Evolutionary conservation across 2,888 invertebrate genomes (phyloP).

Genomic region (Megastigmus dorsalis): DNA sequence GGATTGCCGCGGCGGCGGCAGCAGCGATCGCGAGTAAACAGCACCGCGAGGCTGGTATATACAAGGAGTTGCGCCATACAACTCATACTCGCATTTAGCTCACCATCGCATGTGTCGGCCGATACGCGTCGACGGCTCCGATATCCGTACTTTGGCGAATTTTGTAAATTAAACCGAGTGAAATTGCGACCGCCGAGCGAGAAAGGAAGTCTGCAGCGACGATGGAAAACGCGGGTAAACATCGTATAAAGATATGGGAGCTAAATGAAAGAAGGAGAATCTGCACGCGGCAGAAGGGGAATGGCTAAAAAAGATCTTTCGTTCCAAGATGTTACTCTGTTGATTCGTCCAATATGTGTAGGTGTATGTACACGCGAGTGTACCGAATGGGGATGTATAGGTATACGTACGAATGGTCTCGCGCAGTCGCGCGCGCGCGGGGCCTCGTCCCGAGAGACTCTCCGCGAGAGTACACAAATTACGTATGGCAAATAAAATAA

Average conservation of each 20-base stretch:
- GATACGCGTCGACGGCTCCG: too few relatives aligned
- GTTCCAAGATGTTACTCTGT: not conserved
- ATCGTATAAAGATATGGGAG: not conserved
- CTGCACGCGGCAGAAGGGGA: too few relatives aligned
- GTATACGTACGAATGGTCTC: too few relatives aligned
- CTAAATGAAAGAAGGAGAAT: not conserved
- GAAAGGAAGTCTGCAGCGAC: not conserved
- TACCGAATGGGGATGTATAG: too few relatives aligned
- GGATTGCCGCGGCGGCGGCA: not conserved
- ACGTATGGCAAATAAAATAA: constrained; percentile 41
- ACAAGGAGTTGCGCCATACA: too few relatives aligned
- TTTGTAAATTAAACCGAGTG: constrained; percentile 30
- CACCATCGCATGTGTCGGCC: too few relatives aligned
- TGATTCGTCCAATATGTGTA: not conserved
- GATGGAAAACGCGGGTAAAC: not conserved
- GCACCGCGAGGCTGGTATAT: too few relatives aligned
- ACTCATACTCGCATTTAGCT: too few relatives aligned
- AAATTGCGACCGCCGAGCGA: not conserved
- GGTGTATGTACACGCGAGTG: not conserved
- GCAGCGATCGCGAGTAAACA: too few relatives aligned
- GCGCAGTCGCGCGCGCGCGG: too few relatives aligned
- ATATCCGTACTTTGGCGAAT: too few relatives aligned
- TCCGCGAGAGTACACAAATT: constrained; percentile 42
- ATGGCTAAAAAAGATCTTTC: not conserved
- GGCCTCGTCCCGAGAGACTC: not conserved